Evolutionary conservation across 2,113 vertebrate genomes (phyloP).

Genomic region (Tragelaphus scriptus): DNA sequence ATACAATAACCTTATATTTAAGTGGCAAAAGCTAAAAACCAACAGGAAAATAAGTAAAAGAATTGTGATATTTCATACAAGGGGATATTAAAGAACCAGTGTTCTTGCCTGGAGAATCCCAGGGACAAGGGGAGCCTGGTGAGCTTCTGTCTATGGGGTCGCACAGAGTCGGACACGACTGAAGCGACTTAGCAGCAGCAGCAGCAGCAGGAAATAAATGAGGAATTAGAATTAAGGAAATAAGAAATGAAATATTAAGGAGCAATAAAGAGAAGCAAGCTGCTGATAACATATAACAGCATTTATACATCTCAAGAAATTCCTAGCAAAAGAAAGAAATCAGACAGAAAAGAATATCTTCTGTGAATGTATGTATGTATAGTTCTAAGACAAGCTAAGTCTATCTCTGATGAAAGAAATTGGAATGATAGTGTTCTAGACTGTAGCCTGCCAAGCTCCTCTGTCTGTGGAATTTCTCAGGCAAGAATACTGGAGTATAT

Average conservation of each 20-base stretch:
- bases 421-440: not conserved
- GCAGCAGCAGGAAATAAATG: not conserved
- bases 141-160: too few relatives aligned
- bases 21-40: not conserved
- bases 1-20: not conserved
- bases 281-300: not conserved
- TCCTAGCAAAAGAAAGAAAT: not conserved
- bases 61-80: not conserved
- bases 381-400: not conserved
- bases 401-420: not conserved
- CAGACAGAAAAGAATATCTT: not conserved
- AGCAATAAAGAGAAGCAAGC: not conserved
- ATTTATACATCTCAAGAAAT: not conserved
- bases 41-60: not conserved
- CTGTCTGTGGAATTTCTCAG: not conserved
- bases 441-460: not conserved
- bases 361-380: not conserved
- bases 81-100: not conserved
- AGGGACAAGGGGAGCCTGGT: too few relatives aligned
- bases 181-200: too few relatives aligned
- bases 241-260: not conserved
- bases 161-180: too few relatives aligned
- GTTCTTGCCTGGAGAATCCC: too few relatives aligned
- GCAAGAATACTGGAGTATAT: not conserved
- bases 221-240: not conserved